Base-by-base conservation (phyloP, 2,797 vertebrate genomes). In the Otolemur crassicaudatus region DNA sequence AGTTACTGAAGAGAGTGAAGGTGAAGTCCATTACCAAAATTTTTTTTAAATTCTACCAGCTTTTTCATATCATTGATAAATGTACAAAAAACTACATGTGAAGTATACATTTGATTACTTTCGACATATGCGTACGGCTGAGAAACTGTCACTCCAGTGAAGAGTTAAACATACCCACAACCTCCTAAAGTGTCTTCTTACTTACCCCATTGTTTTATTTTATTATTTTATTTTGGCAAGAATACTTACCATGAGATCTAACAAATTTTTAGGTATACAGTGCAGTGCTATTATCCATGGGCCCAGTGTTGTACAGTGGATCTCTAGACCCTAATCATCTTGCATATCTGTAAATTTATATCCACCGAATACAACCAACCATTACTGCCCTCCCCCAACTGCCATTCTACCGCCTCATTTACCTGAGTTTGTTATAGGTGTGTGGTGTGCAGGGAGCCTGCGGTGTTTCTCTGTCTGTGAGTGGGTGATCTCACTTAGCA, bases 331-430 rank as follows among this genome's bases (percentile, higher is more conserved):
- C 19, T n/a, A 19, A 40, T 70, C 37, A 3, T 58, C 65, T 43
- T 46, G 53, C 2, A 3, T 11, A 31, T 20, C 6, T 19, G 65
- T 27, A 27, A 43, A 67, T 81, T 81, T 19, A 16, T 60, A 27
- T 22, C 23, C 34, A 13, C 16, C 34, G 31, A 67, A 46, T 46
- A 65, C 20, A 67, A n/a, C 29, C 49, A 5, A 2, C 8, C 5
- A 0, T 69, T 14, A 1, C 37, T 53, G 0, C 10, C 12, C 0
- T 0, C 53, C 67, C 23, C 25, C 3, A 8, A 27, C 5, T 7
- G 25, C 53, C 29, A 1, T 70, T 19, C 53, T 19, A 25, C 56
- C 12, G 11, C 56, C 4, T 19, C 14, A 14, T 23, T 56, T 46
- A 20, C 60, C 2, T 72, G 22, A 8, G 16, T 19, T 27, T 46